These are phyloP conservation scores for Lottia scabra DNA, from an alignment of 2,888 invertebrate species.

Conservation along the genomic window DNA sequence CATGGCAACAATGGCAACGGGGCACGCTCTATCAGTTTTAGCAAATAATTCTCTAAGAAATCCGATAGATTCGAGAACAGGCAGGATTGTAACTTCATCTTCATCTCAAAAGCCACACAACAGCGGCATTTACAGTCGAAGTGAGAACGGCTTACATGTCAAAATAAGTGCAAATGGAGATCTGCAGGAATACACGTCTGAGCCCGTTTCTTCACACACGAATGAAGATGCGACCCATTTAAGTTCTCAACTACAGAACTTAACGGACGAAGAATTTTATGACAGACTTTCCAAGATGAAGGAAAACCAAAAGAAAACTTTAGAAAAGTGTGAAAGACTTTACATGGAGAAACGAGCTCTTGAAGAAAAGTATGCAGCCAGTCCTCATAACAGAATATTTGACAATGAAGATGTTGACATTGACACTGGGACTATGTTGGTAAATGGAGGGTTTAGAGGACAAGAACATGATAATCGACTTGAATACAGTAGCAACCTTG, in stretches of 20 bases:
- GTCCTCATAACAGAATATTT: not conserved
- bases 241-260: conserved; percentile 41
- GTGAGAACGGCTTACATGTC: conserved; percentile 35
- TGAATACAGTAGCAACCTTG: conserved; percentile 2
- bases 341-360: conserved; percentile 54
- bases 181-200: conserved; percentile 28
- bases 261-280: conserved; percentile 64
- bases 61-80: conserved; percentile 57
- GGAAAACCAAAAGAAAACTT: conserved; percentile 62
- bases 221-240: conserved; percentile 20
- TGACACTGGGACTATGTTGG: not conserved
- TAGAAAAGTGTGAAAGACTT: conserved; percentile 60
- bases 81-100: conserved; percentile 46
- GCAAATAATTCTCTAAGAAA: conserved; percentile 63
- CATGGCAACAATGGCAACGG: conserved; percentile 67
- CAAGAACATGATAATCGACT: not conserved
- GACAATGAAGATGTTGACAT: not conserved
- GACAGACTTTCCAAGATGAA: conserved; percentile 58
- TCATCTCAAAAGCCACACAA: conserved; percentile 32
- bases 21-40: conserved; percentile 60
- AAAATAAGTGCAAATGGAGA: conserved; percentile 22
- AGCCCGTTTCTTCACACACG: conserved; percentile 26
- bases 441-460: not conserved
- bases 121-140: conserved; percentile 33
- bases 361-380: conserved; percentile 1